These are phyloP conservation scores for Esox lucius DNA, from an alignment of 2,797 vertebrate species.

Conservation along the genomic window DNA sequence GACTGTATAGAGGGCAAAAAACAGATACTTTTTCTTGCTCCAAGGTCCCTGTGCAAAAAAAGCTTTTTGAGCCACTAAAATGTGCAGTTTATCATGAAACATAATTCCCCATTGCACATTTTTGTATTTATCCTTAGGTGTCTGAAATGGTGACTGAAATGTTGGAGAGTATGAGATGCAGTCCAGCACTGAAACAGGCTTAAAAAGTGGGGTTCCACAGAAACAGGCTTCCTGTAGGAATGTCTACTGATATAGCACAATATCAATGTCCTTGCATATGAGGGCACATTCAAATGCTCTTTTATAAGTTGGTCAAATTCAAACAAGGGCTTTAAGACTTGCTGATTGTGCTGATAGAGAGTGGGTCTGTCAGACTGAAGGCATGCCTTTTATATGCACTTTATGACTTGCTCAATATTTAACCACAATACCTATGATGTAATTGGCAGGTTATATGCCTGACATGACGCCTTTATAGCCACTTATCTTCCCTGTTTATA, in stretches of 20 bases:
- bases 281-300: background rate
- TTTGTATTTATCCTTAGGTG: background rate
- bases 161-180: no score
- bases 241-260: background rate
- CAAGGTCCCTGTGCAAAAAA: background rate
- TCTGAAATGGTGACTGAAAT: background rate
- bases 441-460: conserved; percentile 39
- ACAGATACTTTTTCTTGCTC: background rate
- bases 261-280: background rate
- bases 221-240: background rate
- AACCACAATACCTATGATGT: conserved; percentile 24
- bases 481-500: conserved; percentile 3
- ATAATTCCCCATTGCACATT: background rate
- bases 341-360: background rate
- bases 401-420: background rate
- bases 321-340: conserved; percentile 1
- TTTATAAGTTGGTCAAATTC: conserved; percentile 11
- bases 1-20: background rate
- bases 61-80: background rate
- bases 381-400: background rate
- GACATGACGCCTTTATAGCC: background rate
- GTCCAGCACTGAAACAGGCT: no score
- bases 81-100: background rate
- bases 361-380: background rate
- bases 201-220: no score